These are phyloP conservation scores for Sarcophaga peregrina DNA, from an alignment of 1,140 invertebrate species.

Conservation along the genomic window DNA sequence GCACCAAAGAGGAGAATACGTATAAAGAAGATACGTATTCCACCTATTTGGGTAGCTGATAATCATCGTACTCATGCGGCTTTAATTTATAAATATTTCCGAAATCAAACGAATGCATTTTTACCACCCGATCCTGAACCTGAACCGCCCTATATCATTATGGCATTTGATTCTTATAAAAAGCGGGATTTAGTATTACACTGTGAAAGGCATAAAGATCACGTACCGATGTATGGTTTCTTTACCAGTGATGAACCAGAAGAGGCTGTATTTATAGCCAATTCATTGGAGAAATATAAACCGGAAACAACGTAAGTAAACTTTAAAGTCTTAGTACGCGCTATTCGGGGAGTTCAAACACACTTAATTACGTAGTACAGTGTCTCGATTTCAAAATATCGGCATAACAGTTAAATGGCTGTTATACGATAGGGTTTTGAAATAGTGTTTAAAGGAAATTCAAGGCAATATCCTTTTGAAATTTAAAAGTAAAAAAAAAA, in stretches of 20 bases:
- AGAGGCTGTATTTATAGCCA: conserved; percentile 68
- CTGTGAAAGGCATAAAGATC: conserved; percentile 64
- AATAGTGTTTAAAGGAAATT: too few species aligned
- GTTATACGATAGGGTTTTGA: too few species aligned
- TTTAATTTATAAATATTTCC: conserved; percentile 72
- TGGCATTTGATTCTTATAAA: conserved; percentile 76
- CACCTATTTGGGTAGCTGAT: conserved; percentile 71
- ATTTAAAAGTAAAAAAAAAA: too few species aligned
- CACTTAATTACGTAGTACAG: too few species aligned
- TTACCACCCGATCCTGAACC: conserved; percentile 69
- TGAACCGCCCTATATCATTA: conserved; percentile 70
- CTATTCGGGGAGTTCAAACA: too few species aligned
- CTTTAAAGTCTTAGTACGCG: too few species aligned
- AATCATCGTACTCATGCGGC: conserved; percentile 71
- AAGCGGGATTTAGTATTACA: conserved; percentile 70
- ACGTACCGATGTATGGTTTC: conserved; percentile 72
- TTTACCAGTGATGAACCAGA: conserved; percentile 69
- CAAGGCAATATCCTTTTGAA: too few species aligned
- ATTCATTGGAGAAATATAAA: conserved; percentile 69
- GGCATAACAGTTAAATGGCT: too few species aligned
- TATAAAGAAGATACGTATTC: conserved; percentile 60
- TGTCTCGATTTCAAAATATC: too few species aligned
- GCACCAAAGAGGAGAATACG: conserved; percentile 8
- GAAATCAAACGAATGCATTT: conserved; percentile 67
- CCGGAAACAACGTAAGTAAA: conserved; percentile 41